These are phyloP conservation scores for Mormyrus iriodes DNA, from an alignment of 2,113 vertebrate genomes.

Conservation along the genomic window DNA sequence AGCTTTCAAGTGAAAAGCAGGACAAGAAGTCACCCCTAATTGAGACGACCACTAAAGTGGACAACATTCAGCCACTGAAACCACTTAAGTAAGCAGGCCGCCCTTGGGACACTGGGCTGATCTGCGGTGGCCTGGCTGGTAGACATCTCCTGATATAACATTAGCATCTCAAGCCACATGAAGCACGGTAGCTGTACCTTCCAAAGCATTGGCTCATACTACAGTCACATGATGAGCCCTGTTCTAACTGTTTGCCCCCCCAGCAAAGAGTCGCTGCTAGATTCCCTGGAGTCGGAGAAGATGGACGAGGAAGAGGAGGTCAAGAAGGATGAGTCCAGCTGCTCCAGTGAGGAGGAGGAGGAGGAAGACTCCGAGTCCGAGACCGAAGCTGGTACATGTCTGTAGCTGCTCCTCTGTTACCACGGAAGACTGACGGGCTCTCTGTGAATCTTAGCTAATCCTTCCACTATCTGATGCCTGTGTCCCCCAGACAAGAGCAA, in stretches of 20 bases:
- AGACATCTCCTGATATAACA: background rate
- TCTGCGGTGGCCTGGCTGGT: background rate
- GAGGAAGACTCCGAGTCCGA: slow-evolving; percentile 97
- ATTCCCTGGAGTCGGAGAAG: slow-evolving; percentile 89
- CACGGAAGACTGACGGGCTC: background rate
- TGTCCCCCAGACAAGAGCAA: slow-evolving; percentile 79
- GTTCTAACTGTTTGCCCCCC: background rate
- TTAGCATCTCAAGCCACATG: background rate
- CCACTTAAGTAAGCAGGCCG: slow-evolving; percentile 80
- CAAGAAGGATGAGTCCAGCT: slow-evolving; percentile 97
- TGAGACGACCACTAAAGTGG: slow-evolving; percentile 84
- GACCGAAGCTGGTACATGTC: slow-evolving; percentile 78
- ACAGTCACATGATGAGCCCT: background rate
- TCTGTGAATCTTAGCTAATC: background rate
- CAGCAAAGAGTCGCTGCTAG: slow-evolving; percentile 67
- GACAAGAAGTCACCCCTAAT: slow-evolving; percentile 94
- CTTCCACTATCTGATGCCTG: background rate
- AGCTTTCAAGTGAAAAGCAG: slow-evolving; percentile 89
- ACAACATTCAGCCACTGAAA: slow-evolving; percentile 92
- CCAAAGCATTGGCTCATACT: background rate
- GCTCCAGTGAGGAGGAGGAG: slow-evolving; percentile 96
- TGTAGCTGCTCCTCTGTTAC: background rate
- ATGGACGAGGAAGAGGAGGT: slow-evolving; percentile 84
- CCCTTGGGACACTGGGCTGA: background rate
- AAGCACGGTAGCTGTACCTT: background rate